These are phyloP conservation scores for Polyommatus iphigenia DNA, from an alignment of 2,888 invertebrate species.

Conservation along the genomic window DNA sequence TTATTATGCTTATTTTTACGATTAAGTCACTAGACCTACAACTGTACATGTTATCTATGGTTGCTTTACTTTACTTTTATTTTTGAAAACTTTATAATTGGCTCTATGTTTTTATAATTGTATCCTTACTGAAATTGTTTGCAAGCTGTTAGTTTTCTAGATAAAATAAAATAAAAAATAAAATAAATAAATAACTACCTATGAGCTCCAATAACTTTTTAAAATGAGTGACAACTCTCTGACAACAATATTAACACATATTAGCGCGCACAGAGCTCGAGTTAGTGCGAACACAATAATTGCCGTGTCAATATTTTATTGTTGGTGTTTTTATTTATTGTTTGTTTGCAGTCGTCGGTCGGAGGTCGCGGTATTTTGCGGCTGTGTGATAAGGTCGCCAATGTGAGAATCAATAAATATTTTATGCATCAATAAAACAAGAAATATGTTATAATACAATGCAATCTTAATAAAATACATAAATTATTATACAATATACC, in stretches of 20 bases:
- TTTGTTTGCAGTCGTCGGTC: neutral
- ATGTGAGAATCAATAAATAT: neutral
- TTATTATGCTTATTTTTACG: too few relatives aligned
- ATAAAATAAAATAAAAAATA: too few relatives aligned
- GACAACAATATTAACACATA: neutral
- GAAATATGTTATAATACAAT: neutral
- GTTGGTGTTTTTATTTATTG: slow-evolving; percentile 10
- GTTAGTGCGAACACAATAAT: slow-evolving; percentile 1
- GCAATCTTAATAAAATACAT: neutral
- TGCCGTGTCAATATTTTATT: neutral
- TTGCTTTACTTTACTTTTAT: too few relatives aligned
- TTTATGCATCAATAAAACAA: neutral
- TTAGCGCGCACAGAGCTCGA: neutral
- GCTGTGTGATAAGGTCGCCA: neutral
- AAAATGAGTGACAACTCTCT: neutral
- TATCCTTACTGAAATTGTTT: too few relatives aligned
- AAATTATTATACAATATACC: neutral
- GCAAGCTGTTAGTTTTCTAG: too few relatives aligned
- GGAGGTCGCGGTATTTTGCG: neutral
- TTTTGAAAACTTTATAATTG: too few relatives aligned
- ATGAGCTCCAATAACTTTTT: too few relatives aligned
- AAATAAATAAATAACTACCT: too few relatives aligned
- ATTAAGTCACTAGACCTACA: too few relatives aligned
- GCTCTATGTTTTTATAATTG: too few relatives aligned
- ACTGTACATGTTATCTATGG: too few relatives aligned